Evolutionary conservation across 2,113 vertebrate genomes (phyloP).

Genomic region (Isichthys henryi): DNA sequence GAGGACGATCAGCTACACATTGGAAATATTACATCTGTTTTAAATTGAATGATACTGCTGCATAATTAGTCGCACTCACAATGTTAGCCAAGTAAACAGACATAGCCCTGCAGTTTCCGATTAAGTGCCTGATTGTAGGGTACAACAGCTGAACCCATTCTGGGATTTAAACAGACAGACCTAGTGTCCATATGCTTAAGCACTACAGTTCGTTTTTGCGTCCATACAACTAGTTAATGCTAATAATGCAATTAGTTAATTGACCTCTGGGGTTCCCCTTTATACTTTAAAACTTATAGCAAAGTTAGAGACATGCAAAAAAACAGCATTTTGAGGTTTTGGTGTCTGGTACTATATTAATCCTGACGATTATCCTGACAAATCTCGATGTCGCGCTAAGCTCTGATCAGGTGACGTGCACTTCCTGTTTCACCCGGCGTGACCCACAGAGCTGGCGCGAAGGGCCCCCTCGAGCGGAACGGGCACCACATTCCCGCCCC

Average conservation of each 20-base stretch:
- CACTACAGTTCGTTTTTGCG: neutral
- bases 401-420: neutral
- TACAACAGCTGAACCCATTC: neutral
- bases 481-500: neutral
- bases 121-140: neutral
- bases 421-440: neutral
- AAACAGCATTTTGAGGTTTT: neutral
- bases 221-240: neutral
- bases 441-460: neutral
- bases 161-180: neutral
- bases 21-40: neutral
- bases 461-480: neutral
- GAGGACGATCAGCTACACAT: neutral
- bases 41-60: neutral
- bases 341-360: neutral
- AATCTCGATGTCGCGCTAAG: neutral
- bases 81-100: neutral
- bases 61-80: neutral
- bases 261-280: neutral
- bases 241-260: neutral
- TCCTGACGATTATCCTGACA: no score
- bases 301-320: neutral
- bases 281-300: neutral
- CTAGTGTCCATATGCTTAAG: neutral
- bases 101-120: neutral